These are phyloP conservation scores for Denticeps clupeoides DNA, from an alignment of 2,797 vertebrate species.

Conservation along the genomic window DNA sequence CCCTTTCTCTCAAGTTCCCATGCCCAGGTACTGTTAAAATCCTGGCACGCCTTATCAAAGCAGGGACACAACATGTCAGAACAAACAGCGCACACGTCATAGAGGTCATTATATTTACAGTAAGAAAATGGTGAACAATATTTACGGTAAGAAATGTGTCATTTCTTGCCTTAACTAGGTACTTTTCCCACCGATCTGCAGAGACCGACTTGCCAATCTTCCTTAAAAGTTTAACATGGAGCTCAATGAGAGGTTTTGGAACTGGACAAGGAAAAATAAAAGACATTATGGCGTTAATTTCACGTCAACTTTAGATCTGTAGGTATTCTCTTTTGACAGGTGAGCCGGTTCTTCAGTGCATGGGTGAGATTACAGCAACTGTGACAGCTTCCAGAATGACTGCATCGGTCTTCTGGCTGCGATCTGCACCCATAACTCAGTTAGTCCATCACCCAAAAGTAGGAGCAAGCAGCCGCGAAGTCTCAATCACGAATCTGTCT, in stretches of 20 bases:
- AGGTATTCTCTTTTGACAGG: too few relatives aligned
- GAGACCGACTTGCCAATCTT: slow-evolving; percentile 93
- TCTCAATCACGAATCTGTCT: too few relatives aligned
- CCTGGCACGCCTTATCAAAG: slow-evolving; percentile 80
- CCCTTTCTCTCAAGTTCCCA: slow-evolving; percentile 98
- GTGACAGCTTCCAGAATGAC: too few relatives aligned
- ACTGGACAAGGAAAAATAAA: slow-evolving; percentile 62
- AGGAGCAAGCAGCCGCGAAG: too few relatives aligned
- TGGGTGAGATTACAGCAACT: too few relatives aligned
- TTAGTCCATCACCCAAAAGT: too few relatives aligned
- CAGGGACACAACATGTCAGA: slow-evolving; percentile 7
- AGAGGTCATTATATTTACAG: neutral
- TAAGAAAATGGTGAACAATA: neutral
- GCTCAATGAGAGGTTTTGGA: slow-evolving; percentile 85
- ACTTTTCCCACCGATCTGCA: slow-evolving; percentile 94
- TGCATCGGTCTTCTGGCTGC: too few relatives aligned
- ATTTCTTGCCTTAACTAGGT: slow-evolving; percentile 80
- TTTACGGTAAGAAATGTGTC: neutral
- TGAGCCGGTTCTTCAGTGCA: too few relatives aligned
- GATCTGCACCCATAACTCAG: too few relatives aligned
- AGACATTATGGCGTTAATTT: too few relatives aligned
- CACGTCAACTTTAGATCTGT: too few relatives aligned
- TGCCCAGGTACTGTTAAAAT: slow-evolving; percentile 93
- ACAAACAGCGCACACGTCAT: neutral
- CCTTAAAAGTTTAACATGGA: slow-evolving; percentile 92